Conservation (phyloP, 2,797 vertebrate genomes). For the Xenops minutus region DNA sequence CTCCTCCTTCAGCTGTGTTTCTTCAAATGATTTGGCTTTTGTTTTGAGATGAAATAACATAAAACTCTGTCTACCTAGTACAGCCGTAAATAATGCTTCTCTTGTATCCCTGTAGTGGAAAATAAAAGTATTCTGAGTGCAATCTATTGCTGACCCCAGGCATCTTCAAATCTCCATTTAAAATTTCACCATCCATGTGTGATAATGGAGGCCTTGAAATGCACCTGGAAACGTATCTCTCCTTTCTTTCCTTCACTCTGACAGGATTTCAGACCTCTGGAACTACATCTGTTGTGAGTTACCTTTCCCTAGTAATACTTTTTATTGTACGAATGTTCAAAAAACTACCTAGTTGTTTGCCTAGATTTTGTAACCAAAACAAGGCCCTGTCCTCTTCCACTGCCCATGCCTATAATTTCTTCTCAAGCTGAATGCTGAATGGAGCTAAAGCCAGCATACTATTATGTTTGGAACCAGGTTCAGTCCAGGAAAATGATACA, state of each 20-base stretch:
- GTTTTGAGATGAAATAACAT: neutral
- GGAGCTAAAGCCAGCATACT: neutral
- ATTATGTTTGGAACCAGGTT: constrained; percentile 13
- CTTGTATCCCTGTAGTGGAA: neutral
- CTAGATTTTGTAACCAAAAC: constrained; percentile 37
- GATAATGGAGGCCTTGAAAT: neutral
- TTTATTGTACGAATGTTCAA: neutral
- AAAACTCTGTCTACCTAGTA: neutral
- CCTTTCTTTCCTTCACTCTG: neutral
- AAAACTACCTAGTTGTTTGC: neutral
- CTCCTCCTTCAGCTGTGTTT: neutral
- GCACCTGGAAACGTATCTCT: neutral
- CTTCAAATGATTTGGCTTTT: neutral
- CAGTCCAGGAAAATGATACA: constrained; percentile 41
- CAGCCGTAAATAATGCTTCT: neutral
- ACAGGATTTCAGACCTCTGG: neutral
- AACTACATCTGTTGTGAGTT: neutral
- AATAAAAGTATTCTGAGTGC: neutral
- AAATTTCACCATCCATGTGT: neutral
- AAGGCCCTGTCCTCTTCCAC: neutral
- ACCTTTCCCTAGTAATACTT: neutral
- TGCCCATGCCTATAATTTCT: neutral
- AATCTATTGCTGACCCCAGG: neutral
- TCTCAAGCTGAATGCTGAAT: neutral
- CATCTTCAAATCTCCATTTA: neutral